Evolutionary conservation across 1,140 invertebrate genomes (phyloP), one percentile per base, ranked within the genome.

Genomic region (Chironomus tepperi): DNA sequence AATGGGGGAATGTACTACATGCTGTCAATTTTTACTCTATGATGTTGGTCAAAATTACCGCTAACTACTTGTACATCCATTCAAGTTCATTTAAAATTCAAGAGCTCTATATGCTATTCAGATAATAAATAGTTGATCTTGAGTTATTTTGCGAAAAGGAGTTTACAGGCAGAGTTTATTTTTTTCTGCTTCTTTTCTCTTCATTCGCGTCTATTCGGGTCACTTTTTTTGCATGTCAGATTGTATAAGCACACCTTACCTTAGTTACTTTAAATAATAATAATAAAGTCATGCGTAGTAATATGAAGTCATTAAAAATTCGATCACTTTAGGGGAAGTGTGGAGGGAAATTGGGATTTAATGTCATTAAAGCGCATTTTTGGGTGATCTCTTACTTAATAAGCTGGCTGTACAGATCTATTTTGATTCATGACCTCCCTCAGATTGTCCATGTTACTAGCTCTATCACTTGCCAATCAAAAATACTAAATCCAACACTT

Each of bases 81-180:
- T 57, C 47, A 57, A 57, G 47, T 57, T 57, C 47, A 57, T 57
- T 57, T 34, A 34, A 57, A 57, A 57, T 57, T 57, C 47, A 57
- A 57, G 47, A 57, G 47, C 12, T n/a, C n/a, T 34, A 34, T 34
- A 34, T 34, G 24, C 24, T 34, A 34, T 57, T 57, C 12, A 57
- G 47, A 5, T 57, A n/a, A 57, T 57, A 57, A 57, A 57, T 12
- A 57, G 12, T 57, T 57, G 47, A 57, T 57, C 47, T 57, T 57
- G 47, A 57, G 47, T 57, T 34, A 34, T 34, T n/a, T 34, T 34
- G 24, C 24, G 24, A 34, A 34, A 34, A 34, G 24, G 24, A 34
- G 24, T 34, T 34, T 34, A 34, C 24, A 34, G 24, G 5, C 24
- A 34, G n/a, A n/a, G 24, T 34, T 34, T 34, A 34, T 34, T 34